A percentile compares a stretch with the other conserved stretches of the same genome.
phyloP scores from a whole-genome alignment of 2,888 invertebrate genomes.

The Anorthoa munda region DNA sequence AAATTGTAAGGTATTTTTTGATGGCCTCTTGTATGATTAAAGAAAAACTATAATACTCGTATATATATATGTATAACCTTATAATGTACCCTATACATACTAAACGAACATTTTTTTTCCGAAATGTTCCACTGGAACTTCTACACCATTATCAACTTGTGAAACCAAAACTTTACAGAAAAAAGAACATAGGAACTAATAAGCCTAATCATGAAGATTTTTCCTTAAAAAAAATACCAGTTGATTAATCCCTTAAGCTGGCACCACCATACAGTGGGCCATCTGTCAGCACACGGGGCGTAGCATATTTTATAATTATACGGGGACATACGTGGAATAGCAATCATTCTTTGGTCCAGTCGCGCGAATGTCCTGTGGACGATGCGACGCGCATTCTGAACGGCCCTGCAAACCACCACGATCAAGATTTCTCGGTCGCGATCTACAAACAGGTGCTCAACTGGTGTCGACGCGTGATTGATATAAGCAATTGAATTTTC shows the following conservation, averaged over 20 bases:
- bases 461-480: slow-evolving; percentile 71
- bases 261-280: slow-evolving; percentile 73
- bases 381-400: slow-evolving; percentile 83
- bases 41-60: not conserved
- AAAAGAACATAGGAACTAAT: not conserved
- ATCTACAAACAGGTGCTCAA: slow-evolving; percentile 86
- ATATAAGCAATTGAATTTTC: slow-evolving; percentile 69
- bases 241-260: slow-evolving; percentile 54
- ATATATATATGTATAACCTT: no score
- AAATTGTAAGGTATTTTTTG: not conserved
- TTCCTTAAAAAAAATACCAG: not conserved
- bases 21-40: not conserved
- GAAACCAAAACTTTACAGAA: not conserved
- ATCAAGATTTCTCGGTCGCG: slow-evolving; percentile 86
- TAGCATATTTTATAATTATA: slow-evolving; percentile 87
- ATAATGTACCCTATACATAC: no score
- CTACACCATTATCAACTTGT: not conserved
- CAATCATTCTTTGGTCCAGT: slow-evolving; percentile 78
- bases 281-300: slow-evolving; percentile 83
- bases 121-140: no score
- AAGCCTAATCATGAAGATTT: not conserved
- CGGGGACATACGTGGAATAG: slow-evolving; percentile 81
- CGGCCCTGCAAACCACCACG: slow-evolving; percentile 72
- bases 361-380: slow-evolving; percentile 81
- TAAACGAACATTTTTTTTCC: no score